Conservation (phyloP, 2,113 vertebrate genomes). For the Origma solitaria region DNA sequence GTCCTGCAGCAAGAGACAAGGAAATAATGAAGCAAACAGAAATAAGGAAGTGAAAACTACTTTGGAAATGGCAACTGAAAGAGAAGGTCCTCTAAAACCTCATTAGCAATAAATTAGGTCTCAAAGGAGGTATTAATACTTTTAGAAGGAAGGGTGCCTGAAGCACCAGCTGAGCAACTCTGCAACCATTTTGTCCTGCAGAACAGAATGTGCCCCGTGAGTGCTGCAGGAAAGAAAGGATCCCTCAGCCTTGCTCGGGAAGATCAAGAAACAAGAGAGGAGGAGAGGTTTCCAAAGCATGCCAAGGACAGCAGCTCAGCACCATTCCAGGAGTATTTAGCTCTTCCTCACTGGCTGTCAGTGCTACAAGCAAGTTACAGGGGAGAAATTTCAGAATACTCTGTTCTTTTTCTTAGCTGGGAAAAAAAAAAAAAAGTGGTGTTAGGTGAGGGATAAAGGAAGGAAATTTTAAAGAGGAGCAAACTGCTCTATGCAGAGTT, state of each 20-base stretch:
- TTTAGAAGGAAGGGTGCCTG: neutral
- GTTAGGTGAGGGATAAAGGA: neutral
- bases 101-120: neutral
- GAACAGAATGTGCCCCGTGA: neutral
- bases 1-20: neutral
- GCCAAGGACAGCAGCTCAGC: neutral
- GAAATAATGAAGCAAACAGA: neutral
- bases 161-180: neutral
- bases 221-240: neutral
- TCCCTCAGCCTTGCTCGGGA: neutral
- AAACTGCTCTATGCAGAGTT: neutral
- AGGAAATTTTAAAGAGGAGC: neutral
- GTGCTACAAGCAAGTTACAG: neutral
- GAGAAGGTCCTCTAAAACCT: neutral
- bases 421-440: neutral
- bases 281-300: neutral
- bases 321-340: neutral
- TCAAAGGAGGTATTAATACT: neutral
- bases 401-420: neutral
- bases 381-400: neutral
- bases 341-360: neutral
- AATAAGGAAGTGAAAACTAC: neutral
- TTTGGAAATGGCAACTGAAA: neutral
- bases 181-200: neutral
- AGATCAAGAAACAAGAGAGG: neutral